A percentile compares a stretch with the other conserved stretches of the same genome.
Evolutionary conservation across 1,140 invertebrate genomes (phyloP).

Genomic region (Vanessa tameamea): DNA sequence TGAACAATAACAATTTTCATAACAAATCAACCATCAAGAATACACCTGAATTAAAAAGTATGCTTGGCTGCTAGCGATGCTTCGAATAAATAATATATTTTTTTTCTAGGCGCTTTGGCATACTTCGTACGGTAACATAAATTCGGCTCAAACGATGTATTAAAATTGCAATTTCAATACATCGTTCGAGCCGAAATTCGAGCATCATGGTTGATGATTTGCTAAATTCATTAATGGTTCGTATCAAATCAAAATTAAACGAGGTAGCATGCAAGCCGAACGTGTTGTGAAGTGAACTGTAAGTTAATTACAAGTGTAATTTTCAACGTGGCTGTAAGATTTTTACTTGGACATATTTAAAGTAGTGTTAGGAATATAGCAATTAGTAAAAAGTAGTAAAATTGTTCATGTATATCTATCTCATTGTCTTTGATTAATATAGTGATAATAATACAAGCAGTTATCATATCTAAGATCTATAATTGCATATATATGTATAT

Average conservation of each 20-base stretch:
- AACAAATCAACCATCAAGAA: not conserved
- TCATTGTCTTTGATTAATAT: too few relatives aligned
- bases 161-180: constrained; percentile 8
- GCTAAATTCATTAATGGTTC: constrained; percentile 28
- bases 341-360: not conserved
- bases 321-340: not conserved
- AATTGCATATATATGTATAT: too few relatives aligned
- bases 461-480: too few relatives aligned
- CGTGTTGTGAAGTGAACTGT: constrained; percentile 13
- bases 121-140: constrained; percentile 20
- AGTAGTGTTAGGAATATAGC: too few relatives aligned
- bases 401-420: too few relatives aligned
- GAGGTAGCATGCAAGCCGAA: constrained; percentile 8
- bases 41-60: not conserved
- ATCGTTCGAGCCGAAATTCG: not conserved
- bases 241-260: constrained; percentile 10
- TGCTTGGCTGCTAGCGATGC: not conserved
- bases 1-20: not conserved
- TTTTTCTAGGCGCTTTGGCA: constrained; percentile 16
- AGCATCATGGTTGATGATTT: constrained; percentile 21
- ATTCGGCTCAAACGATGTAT: not conserved
- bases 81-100: constrained; percentile 7
- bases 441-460: too few relatives aligned
- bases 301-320: not conserved
- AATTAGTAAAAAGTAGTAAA: too few relatives aligned